Conservation (phyloP, 1,140 invertebrate species). For the Pseudomyrmex cubaensis region DNA sequence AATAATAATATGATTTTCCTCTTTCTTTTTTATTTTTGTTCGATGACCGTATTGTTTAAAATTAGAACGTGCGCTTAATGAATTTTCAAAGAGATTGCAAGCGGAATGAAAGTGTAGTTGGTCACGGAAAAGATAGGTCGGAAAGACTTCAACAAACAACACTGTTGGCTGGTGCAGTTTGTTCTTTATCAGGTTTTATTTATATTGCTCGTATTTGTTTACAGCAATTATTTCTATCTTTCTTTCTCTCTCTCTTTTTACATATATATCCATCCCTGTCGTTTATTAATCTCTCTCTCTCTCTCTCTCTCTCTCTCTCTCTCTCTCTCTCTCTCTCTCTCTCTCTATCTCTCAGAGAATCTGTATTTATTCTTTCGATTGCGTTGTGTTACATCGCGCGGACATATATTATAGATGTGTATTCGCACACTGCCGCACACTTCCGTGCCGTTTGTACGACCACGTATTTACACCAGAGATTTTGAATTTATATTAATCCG, state of each 20-base stretch:
- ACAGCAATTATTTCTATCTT: too few species aligned
- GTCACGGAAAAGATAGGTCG: background rate
- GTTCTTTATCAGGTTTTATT: slow-evolving; percentile 7
- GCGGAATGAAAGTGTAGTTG: background rate
- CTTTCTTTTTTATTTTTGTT: too few species aligned
- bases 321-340: background rate
- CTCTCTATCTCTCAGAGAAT: background rate
- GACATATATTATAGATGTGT: background rate
- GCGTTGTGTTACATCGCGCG: background rate
- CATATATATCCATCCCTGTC: background rate
- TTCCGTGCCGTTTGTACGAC: background rate
- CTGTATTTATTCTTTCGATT: slow-evolving; percentile 45
- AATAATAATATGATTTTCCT: too few species aligned
- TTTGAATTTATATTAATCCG: slow-evolving; percentile 50
- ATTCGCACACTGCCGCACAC: too few species aligned
- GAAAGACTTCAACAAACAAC: background rate
- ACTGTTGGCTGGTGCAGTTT: background rate
- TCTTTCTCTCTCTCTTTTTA: background rate
- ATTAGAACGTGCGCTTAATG: too few species aligned
- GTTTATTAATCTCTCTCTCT: background rate
- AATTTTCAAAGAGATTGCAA: background rate
- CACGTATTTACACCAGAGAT: slow-evolving; percentile 28
- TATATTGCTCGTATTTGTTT: background rate
- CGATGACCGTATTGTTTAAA: too few species aligned
- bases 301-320: too few species aligned